Percentiles rank a stretch among this genome's conserved stretches.
These are phyloP conservation scores for Festucalex cinctus DNA, from an alignment of 2,113 vertebrate species.

Conservation along the genomic window DNA sequence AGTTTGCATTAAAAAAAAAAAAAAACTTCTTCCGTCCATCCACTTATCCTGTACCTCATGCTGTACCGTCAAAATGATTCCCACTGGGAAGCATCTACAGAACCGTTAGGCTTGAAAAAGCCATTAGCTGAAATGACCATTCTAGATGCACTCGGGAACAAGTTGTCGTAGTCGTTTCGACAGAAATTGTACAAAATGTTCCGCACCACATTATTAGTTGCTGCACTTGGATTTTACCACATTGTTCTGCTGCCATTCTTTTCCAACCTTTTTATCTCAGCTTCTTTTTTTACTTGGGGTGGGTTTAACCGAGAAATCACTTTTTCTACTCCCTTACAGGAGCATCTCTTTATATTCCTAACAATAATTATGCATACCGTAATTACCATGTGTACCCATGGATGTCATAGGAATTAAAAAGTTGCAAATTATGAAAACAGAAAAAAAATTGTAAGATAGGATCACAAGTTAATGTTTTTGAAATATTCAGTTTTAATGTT, in stretches of 20 bases:
- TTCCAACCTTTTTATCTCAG: background rate
- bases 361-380: background rate
- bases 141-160: background rate
- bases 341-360: background rate
- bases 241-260: background rate
- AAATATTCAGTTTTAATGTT: too few relatives aligned
- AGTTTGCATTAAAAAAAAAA: background rate
- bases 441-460: too few relatives aligned
- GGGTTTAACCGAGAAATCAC: too few relatives aligned
- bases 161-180: background rate
- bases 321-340: background rate
- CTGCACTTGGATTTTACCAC: background rate
- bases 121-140: background rate
- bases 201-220: background rate
- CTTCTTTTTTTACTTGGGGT: background rate
- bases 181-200: background rate
- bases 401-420: too few relatives aligned
- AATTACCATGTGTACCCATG: too few relatives aligned
- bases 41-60: background rate
- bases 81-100: background rate
- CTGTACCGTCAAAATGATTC: background rate
- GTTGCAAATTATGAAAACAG: too few relatives aligned
- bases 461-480: too few relatives aligned
- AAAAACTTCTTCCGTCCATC: background rate
- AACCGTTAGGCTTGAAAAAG: background rate